phyloP scores from a whole-genome alignment of 2,113 vertebrate genomes.

The Orthonyx spaldingii region DNA sequence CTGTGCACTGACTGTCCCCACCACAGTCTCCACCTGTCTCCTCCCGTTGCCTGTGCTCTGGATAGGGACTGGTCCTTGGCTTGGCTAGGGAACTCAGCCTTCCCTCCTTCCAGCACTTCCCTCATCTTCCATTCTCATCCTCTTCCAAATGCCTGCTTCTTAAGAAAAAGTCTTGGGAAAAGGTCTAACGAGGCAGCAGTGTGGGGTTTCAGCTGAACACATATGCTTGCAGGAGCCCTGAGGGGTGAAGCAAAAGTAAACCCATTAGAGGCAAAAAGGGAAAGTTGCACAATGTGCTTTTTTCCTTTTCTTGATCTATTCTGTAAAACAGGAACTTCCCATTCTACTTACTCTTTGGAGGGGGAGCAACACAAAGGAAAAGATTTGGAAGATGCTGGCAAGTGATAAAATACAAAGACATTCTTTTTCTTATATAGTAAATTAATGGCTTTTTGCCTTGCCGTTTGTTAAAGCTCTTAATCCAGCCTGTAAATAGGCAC shows the following conservation, averaged over 20 bases:
- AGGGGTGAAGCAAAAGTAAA: conserved; percentile 17
- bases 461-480: conserved; percentile 52
- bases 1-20: background rate
- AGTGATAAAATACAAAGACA: conserved; percentile 24
- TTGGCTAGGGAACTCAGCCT: background rate
- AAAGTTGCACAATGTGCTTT: background rate
- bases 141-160: background rate
- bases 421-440: conserved; percentile 7
- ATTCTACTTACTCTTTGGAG: background rate
- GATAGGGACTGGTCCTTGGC: background rate
- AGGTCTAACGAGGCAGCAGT: background rate
- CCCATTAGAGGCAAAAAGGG: background rate
- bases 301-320: background rate
- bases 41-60: background rate
- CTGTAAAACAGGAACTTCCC: background rate
- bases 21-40: too few species aligned
- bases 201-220: background rate
- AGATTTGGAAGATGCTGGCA: background rate
- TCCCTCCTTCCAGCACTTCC: background rate
- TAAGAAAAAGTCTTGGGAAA: background rate
- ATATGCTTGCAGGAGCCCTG: background rate
- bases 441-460: conserved; percentile 23
- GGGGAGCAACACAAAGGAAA: background rate
- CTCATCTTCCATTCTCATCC: background rate
- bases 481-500: conserved; percentile 46